Evolutionary conservation across 2,797 vertebrate genomes (phyloP), one percentile per base, ranked within the genome.

Genomic region (Rhynchonycteris naso): DNA sequence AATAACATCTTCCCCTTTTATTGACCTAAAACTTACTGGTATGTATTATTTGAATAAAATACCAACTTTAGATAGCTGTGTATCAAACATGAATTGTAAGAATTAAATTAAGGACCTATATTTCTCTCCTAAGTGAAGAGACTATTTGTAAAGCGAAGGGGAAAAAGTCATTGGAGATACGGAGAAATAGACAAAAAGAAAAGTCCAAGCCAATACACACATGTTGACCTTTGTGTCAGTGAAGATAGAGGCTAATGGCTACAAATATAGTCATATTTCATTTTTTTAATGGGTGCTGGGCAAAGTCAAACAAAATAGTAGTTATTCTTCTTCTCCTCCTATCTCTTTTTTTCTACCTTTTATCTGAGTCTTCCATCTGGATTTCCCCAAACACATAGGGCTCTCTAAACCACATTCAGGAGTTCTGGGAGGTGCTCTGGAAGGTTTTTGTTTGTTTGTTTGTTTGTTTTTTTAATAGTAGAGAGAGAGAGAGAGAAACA

Each of bases 21-120:
- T 50, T 93, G 79, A 90, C 35, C 30, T 90, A 71, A 35, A 92
- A 84, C 61, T 88, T 90, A 78, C 47, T 75, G 28, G 26, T 54
- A n/a, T 75, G 50, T 93, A 71, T 68, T 82, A 75, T 71, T 92
- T 95, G 85, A 96, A 86, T 76, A 92, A 88, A 95, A 72, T 94
- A 65, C 63, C 92, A 93, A 66, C 26, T 92, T 88, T 58, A 30
- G 90, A 76, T 87, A 90, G 47, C 66, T 78, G 75, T 63, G 28
- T 59, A 50, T 88, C 68, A 94, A 84, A 59, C 82, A 56, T 30
- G 30, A 91, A 66, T 82, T 95, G 35, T 88, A 90, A 93, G 88
- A 96, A 88, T 91, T 88, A 85, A 88, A 80, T 86, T 90, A 85
- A 74, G 22, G 33, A 76, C 7, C 43, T 58, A 11, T 59, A 58